Conservation (phyloP, 2,888 invertebrate genomes). For the Argyra leucocephala region DNA sequence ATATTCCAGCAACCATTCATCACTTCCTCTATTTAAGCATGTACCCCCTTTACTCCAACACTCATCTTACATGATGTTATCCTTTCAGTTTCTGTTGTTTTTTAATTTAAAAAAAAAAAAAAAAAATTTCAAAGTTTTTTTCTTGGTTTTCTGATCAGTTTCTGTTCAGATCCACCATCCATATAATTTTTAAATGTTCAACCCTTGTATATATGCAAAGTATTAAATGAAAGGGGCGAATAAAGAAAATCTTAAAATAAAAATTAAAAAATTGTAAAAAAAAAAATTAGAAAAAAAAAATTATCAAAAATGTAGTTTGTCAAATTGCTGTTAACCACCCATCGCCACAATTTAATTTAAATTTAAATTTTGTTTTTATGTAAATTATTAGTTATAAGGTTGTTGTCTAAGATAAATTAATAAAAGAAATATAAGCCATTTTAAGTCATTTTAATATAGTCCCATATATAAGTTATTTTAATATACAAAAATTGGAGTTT, state of each 20-base stretch:
- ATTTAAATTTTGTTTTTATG: no score
- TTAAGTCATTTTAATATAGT: no score
- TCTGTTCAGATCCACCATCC: not conserved
- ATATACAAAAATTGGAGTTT: no score
- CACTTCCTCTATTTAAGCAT: not conserved
- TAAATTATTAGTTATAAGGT: no score
- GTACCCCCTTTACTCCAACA: not conserved
- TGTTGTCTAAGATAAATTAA: no score
- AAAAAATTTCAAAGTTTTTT: not conserved
- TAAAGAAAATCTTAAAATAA: not conserved
- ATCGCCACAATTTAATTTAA: no score
- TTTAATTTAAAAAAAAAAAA: no score
- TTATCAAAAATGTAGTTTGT: not conserved
- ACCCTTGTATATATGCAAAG: constrained; percentile 1
- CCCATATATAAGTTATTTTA: no score
- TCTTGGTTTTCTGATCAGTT: not conserved
- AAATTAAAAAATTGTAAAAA: not conserved
- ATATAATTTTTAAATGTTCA: not conserved
- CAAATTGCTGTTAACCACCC: no score
- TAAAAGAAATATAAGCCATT: no score
- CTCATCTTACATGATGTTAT: no score
- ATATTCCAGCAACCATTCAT: not conserved
- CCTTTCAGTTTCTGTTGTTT: not conserved
- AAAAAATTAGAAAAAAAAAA: not conserved
- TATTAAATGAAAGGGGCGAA: constrained; percentile 3